These are phyloP conservation scores for Digitonthophagus gazella DNA, from an alignment of 2,888 invertebrate genomes.

Conservation along the genomic window DNA sequence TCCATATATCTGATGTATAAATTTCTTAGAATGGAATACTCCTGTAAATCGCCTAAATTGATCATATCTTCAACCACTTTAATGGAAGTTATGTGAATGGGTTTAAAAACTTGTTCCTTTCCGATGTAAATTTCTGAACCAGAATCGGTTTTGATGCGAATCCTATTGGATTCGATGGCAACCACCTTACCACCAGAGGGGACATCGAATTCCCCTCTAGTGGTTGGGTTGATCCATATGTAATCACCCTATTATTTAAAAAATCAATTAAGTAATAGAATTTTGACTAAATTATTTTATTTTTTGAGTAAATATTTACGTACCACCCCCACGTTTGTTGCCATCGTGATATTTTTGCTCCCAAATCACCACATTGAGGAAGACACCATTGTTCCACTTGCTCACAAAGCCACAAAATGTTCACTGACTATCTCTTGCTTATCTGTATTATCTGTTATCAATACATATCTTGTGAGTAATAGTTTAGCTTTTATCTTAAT, in stretches of 20 bases:
- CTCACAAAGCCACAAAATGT: constrained; percentile 22
- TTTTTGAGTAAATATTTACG: constrained; percentile 2
- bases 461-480: constrained; percentile 22
- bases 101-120: constrained; percentile 62
- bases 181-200: constrained; percentile 83
- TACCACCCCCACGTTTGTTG: constrained; percentile 24
- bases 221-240: constrained; percentile 82
- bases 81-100: constrained; percentile 76
- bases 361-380: background rate
- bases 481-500: constrained; percentile 26
- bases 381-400: constrained; percentile 13
- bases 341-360: constrained; percentile 18
- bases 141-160: constrained; percentile 81
- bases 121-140: constrained; percentile 68
- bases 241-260: constrained; percentile 68
- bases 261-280: background rate
- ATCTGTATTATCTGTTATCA: constrained; percentile 27
- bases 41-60: constrained; percentile 89
- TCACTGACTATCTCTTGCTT: constrained; percentile 25
- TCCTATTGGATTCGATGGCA: constrained; percentile 70
- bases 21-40: constrained; percentile 90
- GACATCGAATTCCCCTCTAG: constrained; percentile 74
- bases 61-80: constrained; percentile 94
- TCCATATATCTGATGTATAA: constrained; percentile 84
- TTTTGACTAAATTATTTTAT: background rate